phyloP scores from a whole-genome alignment of 2,888 invertebrate genomes.

The Sminthurides aquaticus region DNA sequence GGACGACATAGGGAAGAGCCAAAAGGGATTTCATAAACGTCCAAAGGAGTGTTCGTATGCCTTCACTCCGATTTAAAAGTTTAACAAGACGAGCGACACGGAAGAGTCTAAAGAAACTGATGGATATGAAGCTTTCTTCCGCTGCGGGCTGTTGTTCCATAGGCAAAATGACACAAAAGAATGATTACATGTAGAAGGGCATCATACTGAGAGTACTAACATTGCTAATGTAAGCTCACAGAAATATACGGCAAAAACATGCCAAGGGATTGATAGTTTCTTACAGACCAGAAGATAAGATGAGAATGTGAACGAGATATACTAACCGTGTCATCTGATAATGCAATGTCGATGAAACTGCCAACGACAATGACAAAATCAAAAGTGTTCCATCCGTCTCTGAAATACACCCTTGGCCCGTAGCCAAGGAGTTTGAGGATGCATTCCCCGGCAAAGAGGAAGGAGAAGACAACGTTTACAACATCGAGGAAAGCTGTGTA shows the following conservation, averaged over 20 bases:
- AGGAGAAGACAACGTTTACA: slow-evolving; percentile 57
- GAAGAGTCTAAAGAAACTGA: slow-evolving; percentile 58
- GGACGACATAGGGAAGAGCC: slow-evolving; percentile 58
- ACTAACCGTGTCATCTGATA: slow-evolving; percentile 53
- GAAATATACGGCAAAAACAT: too few relatives aligned
- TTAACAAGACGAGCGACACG: slow-evolving; percentile 58
- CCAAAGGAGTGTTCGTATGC: slow-evolving; percentile 57
- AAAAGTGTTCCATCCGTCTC: slow-evolving; percentile 53
- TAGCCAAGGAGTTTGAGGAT: slow-evolving; percentile 55
- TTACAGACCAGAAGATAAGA: too few relatives aligned
- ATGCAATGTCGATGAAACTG: slow-evolving; percentile 53
- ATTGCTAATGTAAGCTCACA: too few relatives aligned
- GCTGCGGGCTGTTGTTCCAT: slow-evolving; percentile 2
- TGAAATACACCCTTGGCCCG: slow-evolving; percentile 53
- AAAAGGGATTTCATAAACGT: slow-evolving; percentile 59
- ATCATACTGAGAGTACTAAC: too few relatives aligned
- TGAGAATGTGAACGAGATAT: slow-evolving; percentile 7
- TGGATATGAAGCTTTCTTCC: slow-evolving; percentile 28
- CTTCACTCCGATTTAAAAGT: slow-evolving; percentile 55
- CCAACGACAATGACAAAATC: slow-evolving; percentile 53
- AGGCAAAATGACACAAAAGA: not conserved
- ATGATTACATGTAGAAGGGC: not conserved
- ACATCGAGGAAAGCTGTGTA: slow-evolving; percentile 53
- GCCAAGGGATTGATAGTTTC: too few relatives aligned
- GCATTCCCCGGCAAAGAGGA: slow-evolving; percentile 56